Evolutionary conservation across 2,888 invertebrate species (phyloP).

Genomic region (Beris chalybata): DNA sequence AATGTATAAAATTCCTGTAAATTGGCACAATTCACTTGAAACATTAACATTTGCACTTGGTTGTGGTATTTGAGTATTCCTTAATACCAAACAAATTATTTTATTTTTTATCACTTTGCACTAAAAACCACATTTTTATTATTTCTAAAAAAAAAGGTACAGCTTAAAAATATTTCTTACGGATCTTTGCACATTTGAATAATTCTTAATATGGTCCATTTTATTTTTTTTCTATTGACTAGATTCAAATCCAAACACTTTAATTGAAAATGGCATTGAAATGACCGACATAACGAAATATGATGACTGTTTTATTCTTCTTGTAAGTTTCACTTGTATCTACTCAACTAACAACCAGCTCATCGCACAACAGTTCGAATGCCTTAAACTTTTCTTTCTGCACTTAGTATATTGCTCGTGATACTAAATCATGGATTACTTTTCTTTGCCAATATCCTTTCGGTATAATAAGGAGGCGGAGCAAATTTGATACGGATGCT

Average conservation of each 20-base stretch:
- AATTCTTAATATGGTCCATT: conserved; percentile 34
- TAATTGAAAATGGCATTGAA: too few species aligned
- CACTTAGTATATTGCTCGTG: conserved; percentile 15
- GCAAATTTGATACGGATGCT: conserved; percentile 25
- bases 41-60: too few species aligned
- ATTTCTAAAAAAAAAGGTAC: conserved; percentile 13
- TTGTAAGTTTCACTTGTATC: neutral
- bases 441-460: conserved; percentile 28
- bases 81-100: too few species aligned
- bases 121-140: conserved; percentile 1
- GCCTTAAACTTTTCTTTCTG: neutral
- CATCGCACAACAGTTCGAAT: too few species aligned
- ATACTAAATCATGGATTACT: conserved; percentile 29
- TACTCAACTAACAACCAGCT: neutral
- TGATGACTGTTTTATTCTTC: too few species aligned
- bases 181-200: conserved; percentile 32
- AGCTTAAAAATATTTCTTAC: conserved; percentile 29
- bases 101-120: too few species aligned
- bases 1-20: too few species aligned
- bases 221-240: neutral
- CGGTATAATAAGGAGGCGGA: conserved; percentile 27
- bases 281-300: too few species aligned
- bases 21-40: too few species aligned
- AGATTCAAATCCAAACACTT: neutral
- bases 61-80: too few species aligned